Base-by-base conservation (phyloP, 2,113 vertebrate species). In the Apteryx owenii region DNA sequence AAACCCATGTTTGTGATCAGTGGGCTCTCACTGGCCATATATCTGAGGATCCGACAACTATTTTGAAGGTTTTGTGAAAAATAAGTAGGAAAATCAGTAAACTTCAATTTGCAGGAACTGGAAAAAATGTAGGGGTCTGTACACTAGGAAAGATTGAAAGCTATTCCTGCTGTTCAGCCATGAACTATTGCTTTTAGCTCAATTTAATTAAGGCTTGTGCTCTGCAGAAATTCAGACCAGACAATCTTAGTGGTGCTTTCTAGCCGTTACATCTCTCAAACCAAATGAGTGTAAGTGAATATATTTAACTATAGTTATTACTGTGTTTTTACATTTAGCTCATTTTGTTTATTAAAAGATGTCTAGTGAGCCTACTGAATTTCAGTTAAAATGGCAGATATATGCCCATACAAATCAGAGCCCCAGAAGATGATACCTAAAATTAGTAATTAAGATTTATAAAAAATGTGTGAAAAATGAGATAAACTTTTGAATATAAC, bases 181-280 rank as follows among this genome's bases (percentile, higher is more conserved):
- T 22, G 19, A 90, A 25, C 53, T 56, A 7, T 25, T 78, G 36
- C 53, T 78, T 56, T 62, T 72, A 56, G 46, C n/a, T 62, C 25
- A 2, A 9, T 66, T 78, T 28, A 36, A 38, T 29, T 8, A 60
- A 71, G 76, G 19, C 46, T 54, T 4, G 0, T 0, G 0, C 28
- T 36, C 38, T 42, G 36, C 29, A 33, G 66, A 46, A 33, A 69
- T 69, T 50, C 44, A 70, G 22, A 31, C 20, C n/a, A n/a, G 64
- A 26, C 38, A 18, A 40, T 40, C 36, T 40, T 16, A 65, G 40
- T 40, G 38, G 38, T 65, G 14, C 25, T 16, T 65, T 65, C 36
- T 65, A 26, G 38, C 25, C 36, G 16, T 65, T 40, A 29, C 23
- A 13, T 36, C 23, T 50, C 33, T 38, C 33, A 72, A 38, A 26